Conservation (phyloP, 2,888 invertebrate species). For the Pseudoips prasinana region DNA sequence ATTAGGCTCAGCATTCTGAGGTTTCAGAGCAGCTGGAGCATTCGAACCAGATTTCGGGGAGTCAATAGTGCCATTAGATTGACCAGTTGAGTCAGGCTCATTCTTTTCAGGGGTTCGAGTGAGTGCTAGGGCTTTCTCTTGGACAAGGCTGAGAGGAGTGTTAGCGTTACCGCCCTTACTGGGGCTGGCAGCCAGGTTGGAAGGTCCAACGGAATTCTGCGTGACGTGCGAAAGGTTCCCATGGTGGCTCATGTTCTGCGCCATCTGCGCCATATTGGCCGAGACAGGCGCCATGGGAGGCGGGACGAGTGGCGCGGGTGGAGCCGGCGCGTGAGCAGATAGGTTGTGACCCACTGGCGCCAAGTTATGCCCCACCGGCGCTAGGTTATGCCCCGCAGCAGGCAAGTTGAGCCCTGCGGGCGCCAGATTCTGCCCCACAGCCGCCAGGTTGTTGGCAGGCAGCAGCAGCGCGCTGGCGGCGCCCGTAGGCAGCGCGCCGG, state of each 20-base stretch:
- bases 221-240: conserved; percentile 73
- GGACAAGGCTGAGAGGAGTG: conserved; percentile 71
- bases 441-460: conserved; percentile 51
- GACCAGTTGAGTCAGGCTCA: conserved; percentile 65
- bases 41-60: conserved; percentile 61
- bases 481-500: conserved; percentile 66
- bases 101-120: conserved; percentile 74
- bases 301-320: conserved; percentile 58
- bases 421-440: conserved; percentile 66
- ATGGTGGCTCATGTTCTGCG: conserved; percentile 79
- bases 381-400: conserved; percentile 74
- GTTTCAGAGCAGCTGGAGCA: conserved; percentile 55
- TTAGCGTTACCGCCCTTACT: conserved; percentile 58
- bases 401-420: conserved; percentile 61
- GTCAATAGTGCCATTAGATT: conserved; percentile 71
- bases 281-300: conserved; percentile 77
- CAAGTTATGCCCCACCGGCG: conserved; percentile 63
- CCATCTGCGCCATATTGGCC: conserved; percentile 78
- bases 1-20: conserved; percentile 63
- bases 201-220: conserved; percentile 61
- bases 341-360: conserved; percentile 62
- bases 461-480: conserved; percentile 65
- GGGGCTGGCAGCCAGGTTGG: conserved; percentile 56
- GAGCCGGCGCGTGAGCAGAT: conserved; percentile 57
- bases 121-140: conserved; percentile 70